These are phyloP conservation scores for Pocillopora grandis DNA, from an alignment of 92 coral and sea anemone genomes.

Conservation along the genomic window DNA sequence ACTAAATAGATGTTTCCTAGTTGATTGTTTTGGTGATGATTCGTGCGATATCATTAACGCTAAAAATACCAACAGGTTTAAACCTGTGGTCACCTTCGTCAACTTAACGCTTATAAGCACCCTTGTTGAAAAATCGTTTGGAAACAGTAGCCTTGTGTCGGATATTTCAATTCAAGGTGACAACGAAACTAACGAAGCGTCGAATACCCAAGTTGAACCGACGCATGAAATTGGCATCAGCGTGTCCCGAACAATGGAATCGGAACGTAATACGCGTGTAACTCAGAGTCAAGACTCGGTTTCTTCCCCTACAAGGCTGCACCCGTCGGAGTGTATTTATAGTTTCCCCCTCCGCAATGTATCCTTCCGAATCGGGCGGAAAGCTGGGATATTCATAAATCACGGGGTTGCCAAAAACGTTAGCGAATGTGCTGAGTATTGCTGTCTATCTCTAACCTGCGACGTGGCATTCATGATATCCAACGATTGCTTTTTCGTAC, in stretches of 20 bases:
- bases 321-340: constrained; percentile 14
- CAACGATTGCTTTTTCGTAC: constrained; percentile 66
- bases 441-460: constrained; percentile 58
- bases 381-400: constrained; percentile 62
- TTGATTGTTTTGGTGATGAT: constrained; percentile 44
- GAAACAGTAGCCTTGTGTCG: background rate
- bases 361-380: constrained; percentile 64
- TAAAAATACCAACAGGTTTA: constrained; percentile 43
- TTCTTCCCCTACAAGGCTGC: background rate
- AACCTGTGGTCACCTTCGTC: constrained; percentile 61
- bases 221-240: background rate
- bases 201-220: background rate
- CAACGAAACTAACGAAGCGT: background rate
- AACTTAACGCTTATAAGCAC: background rate
- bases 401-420: constrained; percentile 28
- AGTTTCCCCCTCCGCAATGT: constrained; percentile 34
- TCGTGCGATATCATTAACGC: constrained; percentile 62
- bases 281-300: background rate
- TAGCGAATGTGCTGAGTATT: constrained; percentile 43
- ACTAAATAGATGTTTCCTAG: constrained; percentile 73
- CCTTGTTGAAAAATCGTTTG: background rate
- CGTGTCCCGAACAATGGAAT: background rate
- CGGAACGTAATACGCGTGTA: background rate
- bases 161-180: too few relatives aligned
- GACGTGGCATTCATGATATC: constrained; percentile 67